Percentiles rank a stretch among this genome's conserved stretches.
These are phyloP conservation scores for Chiridota heheva DNA, from an alignment of 35 echinoderm and acorn worm species.

Conservation along the genomic window DNA sequence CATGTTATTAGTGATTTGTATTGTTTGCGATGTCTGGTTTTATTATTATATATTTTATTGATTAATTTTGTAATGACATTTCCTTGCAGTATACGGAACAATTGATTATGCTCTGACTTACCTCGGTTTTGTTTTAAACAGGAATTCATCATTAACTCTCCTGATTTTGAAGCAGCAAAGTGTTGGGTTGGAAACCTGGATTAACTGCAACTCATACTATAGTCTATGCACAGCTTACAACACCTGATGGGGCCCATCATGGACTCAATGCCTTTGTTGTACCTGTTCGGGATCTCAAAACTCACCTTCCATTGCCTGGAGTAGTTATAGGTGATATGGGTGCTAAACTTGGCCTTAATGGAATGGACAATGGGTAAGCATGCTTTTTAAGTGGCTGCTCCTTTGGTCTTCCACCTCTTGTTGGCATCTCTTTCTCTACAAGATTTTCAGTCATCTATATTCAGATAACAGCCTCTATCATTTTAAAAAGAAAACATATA, in stretches of 20 bases:
- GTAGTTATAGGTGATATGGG: conserved; percentile 90
- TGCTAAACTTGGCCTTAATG: conserved; percentile 89
- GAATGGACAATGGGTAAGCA: conserved; percentile 96
- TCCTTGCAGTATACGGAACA: no score
- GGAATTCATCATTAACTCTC: conserved; percentile 89
- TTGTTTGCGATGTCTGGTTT: no score
- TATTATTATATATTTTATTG: no score
- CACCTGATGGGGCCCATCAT: conserved; percentile 81
- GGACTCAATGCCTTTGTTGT: conserved; percentile 86
- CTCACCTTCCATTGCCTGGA: conserved; percentile 65
- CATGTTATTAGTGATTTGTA: no score
- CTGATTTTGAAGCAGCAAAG: conserved; percentile 94
- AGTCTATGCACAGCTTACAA: conserved; percentile 91
- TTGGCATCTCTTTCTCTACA: no score
- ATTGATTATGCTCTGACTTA: no score
- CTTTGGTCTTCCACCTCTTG: no score
- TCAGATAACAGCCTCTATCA: no score
- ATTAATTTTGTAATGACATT: no score
- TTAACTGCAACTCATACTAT: conserved; percentile 89
- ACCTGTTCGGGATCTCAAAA: conserved; percentile 70
- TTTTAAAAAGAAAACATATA: no score
- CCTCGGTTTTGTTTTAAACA: conserved; percentile 7
- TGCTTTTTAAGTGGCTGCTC: no score
- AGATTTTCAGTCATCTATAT: no score
- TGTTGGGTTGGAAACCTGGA: conserved; percentile 90